Conservation (phyloP, 2,113 vertebrate genomes). For the Aspidoscelis tigris region DNA sequence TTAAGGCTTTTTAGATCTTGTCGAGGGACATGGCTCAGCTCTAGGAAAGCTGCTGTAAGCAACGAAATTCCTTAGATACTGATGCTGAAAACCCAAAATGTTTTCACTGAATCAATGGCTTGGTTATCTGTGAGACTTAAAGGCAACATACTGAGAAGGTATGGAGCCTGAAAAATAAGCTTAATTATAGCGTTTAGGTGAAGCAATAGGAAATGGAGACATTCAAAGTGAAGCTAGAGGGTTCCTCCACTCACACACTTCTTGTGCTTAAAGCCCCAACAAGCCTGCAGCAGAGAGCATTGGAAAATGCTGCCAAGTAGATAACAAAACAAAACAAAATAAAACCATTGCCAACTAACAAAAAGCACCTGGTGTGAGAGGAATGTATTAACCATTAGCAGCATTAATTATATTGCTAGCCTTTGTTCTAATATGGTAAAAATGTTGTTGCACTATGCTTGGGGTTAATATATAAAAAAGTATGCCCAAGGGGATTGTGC, state of each 20-base stretch:
- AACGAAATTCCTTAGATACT: slow-evolving; percentile 31
- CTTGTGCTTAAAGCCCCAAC: slow-evolving; percentile 30
- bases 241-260: slow-evolving; percentile 38
- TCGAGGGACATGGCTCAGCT: slow-evolving; percentile 38
- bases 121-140: slow-evolving; percentile 33
- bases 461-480: slow-evolving; percentile 19
- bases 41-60: slow-evolving; percentile 46
- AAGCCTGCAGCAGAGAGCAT: slow-evolving; percentile 38
- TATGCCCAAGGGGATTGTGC: slow-evolving; percentile 19
- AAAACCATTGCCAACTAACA: slow-evolving; percentile 38
- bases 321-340: slow-evolving; percentile 46
- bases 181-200: slow-evolving; percentile 56
- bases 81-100: slow-evolving; percentile 40
- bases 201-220: slow-evolving; percentile 12
- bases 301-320: slow-evolving; percentile 50
- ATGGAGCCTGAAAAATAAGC: slow-evolving; percentile 38
- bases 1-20: slow-evolving; percentile 34
- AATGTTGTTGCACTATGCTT: slow-evolving; percentile 1
- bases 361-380: slow-evolving; percentile 49
- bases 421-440: slow-evolving; percentile 53
- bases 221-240: slow-evolving; percentile 48
- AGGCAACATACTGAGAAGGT: slow-evolving; percentile 13
- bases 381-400: slow-evolving; percentile 47
- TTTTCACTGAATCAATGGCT: slow-evolving; percentile 28
- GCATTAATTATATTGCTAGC: slow-evolving; percentile 34